Percentiles rank a stretch among this genome's conserved stretches.
Evolutionary conservation across 2,797 vertebrate genomes (phyloP).

Genomic region (Coccyzus lansbergi): DNA sequence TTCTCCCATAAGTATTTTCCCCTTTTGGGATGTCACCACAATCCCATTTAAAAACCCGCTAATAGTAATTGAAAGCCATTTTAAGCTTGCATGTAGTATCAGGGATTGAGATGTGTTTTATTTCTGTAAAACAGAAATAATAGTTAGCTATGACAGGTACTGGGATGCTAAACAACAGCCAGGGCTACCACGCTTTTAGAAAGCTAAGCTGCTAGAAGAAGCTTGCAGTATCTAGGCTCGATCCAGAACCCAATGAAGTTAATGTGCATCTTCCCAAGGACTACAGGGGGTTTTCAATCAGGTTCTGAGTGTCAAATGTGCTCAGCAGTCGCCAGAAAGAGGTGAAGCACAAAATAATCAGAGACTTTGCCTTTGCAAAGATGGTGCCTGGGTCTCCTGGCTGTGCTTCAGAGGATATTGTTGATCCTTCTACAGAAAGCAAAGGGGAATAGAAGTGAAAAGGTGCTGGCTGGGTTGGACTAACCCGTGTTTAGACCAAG

Average conservation of each 20-base stretch:
- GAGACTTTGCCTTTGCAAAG: background rate
- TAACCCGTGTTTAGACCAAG: background rate
- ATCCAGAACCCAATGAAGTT: background rate
- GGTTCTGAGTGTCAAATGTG: background rate
- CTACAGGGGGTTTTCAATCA: background rate
- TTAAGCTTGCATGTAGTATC: background rate
- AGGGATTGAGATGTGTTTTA: background rate
- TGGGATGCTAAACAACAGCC: constrained; percentile 9
- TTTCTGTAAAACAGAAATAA: constrained; percentile 36
- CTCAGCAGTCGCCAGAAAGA: background rate
- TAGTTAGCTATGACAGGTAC: constrained; percentile 4
- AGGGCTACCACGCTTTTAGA: background rate
- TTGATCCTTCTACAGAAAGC: background rate
- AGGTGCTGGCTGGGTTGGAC: background rate
- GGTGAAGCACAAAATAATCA: background rate
- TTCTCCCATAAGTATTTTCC: constrained; percentile 24
- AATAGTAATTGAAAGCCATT: constrained; percentile 38
- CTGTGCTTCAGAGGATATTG: background rate
- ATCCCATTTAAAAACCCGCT: constrained; percentile 26
- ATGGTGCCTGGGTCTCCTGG: background rate
- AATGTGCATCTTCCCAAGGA: background rate
- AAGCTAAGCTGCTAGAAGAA: background rate
- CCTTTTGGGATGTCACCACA: constrained; percentile 13
- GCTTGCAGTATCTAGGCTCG: background rate
- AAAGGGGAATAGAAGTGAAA: background rate